Percentiles rank a stretch among this genome's conserved stretches.
These are phyloP conservation scores for Hylomyscus alleni DNA, from an alignment of 2,797 vertebrate species.

Conservation along the genomic window DNA sequence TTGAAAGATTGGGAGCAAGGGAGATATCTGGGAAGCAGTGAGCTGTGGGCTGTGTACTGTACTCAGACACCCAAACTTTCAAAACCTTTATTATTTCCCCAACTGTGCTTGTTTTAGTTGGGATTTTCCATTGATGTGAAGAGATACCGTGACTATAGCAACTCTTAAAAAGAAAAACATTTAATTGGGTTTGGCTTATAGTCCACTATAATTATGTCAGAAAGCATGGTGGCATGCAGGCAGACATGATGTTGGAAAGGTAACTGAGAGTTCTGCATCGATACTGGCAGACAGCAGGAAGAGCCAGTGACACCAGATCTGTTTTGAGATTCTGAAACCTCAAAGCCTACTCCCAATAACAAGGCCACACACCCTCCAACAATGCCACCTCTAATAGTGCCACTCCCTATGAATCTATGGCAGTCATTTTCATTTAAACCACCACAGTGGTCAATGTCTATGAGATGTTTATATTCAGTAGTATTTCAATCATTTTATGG, in stretches of 20 bases:
- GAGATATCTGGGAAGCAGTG: neutral
- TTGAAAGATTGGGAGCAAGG: conserved; percentile 7
- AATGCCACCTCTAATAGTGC: neutral
- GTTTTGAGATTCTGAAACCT: neutral
- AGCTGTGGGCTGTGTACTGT: neutral
- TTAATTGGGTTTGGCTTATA: neutral
- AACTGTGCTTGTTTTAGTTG: neutral
- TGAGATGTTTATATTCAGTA: conserved; percentile 28
- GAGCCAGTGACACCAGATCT: neutral
- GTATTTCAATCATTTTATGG: neutral
- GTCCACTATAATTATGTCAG: neutral
- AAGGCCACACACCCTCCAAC: neutral
- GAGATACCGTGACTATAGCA: neutral
- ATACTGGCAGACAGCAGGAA: neutral
- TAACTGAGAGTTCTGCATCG: neutral
- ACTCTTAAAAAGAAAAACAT: neutral
- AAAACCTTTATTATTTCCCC: conserved; percentile 41
- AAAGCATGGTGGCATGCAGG: neutral
- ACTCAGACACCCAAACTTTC: neutral
- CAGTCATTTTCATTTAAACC: neutral
- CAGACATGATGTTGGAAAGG: neutral
- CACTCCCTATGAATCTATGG: neutral
- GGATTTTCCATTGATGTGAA: neutral
- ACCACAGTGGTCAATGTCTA: neutral
- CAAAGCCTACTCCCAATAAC: neutral